Percentiles rank a stretch among this genome's conserved stretches.
Conservation (phyloP, 2,113 vertebrate genomes). For the Orthonyx spaldingii region DNA sequence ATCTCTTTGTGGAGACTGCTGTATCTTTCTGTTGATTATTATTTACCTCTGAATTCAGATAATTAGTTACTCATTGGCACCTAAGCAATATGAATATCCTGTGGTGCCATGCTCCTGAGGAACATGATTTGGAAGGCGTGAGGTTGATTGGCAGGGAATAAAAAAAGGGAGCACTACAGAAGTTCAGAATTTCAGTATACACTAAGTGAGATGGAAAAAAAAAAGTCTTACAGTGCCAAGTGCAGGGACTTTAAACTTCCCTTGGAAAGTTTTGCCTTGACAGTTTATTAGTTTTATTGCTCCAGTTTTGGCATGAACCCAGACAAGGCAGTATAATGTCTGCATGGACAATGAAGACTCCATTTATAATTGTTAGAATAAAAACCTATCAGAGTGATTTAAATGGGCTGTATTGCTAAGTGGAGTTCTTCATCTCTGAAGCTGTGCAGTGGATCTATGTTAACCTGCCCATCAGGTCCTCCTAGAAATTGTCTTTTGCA, state of each 20-base stretch:
- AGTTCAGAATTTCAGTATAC: background rate
- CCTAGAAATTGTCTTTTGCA: background rate
- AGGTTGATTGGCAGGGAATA: background rate
- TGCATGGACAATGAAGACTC: background rate
- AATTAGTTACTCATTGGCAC: background rate
- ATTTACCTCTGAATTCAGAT: background rate
- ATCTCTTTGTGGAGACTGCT: background rate
- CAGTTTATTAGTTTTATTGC: constrained; percentile 26
- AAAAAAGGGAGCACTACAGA: background rate
- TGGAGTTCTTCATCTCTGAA: background rate
- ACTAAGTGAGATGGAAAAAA: background rate
- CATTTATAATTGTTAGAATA: constrained; percentile 7
- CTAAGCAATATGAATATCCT: background rate
- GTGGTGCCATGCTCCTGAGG: background rate
- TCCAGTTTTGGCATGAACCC: background rate
- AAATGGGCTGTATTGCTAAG: background rate
- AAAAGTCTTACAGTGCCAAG: background rate
- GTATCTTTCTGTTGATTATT: background rate
- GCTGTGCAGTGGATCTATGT: background rate
- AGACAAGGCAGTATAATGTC: background rate
- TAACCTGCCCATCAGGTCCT: background rate
- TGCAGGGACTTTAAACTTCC: background rate
- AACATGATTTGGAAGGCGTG: background rate
- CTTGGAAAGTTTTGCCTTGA: constrained; percentile 27
- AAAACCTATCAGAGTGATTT: background rate